Percentiles rank a stretch among this genome's conserved stretches.
phyloP scores from a whole-genome alignment of 2,888 invertebrate species.

The Leptinotarsa haldemani region DNA sequence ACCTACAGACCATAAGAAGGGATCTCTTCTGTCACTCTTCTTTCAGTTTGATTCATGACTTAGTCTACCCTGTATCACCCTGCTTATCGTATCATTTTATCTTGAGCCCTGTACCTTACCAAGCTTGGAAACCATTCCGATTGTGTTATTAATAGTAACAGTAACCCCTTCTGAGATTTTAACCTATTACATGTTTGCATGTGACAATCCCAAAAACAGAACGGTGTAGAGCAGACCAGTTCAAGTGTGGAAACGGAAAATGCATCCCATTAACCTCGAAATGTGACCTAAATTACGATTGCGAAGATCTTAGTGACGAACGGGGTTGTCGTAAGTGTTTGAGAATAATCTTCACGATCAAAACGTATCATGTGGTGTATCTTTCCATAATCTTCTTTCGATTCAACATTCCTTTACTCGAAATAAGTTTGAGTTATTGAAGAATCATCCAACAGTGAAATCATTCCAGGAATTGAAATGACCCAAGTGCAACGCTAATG shows the following conservation, averaged over 20 bases:
- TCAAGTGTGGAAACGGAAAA: conserved; percentile 71
- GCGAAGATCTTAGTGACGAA: conserved; percentile 71
- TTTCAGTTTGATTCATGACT: no score
- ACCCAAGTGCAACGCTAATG: background rate
- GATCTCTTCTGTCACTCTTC: no score
- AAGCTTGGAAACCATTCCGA: background rate
- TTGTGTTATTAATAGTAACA: conserved; percentile 14
- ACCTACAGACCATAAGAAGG: no score
- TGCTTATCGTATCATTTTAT: background rate
- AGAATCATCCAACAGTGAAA: background rate
- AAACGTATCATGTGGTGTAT: conserved; percentile 18
- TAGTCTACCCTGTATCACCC: no score
- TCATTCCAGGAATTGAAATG: background rate
- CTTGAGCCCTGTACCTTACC: background rate
- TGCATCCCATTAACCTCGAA: conserved; percentile 70
- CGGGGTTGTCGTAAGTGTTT: conserved; percentile 65
- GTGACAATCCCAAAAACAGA: conserved; percentile 37
- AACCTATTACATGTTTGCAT: conserved; percentile 43
- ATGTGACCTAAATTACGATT: conserved; percentile 74
- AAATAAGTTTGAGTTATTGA: background rate
- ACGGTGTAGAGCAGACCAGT: conserved; percentile 73
- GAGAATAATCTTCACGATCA: conserved; percentile 19
- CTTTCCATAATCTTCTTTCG: conserved; percentile 21
- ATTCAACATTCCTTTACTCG: background rate
- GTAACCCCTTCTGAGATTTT: conserved; percentile 13